Evolutionary conservation across 2,797 vertebrate genomes (phyloP).

Genomic region (Peromyscus nudipes): DNA sequence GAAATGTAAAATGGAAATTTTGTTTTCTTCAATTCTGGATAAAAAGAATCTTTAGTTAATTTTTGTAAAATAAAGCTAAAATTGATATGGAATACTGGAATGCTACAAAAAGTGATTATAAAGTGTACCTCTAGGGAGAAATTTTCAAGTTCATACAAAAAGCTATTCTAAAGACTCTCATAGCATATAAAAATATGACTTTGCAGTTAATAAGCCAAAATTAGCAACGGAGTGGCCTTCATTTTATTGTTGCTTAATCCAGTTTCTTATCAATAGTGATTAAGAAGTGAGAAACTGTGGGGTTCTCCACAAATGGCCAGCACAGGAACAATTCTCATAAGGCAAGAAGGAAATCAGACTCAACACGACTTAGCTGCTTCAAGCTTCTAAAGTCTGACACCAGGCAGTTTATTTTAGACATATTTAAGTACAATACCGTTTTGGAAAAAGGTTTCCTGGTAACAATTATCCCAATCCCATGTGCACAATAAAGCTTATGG

Average conservation of each 20-base stretch:
- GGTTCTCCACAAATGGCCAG: not conserved
- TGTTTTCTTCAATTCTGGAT: slow-evolving; percentile 50
- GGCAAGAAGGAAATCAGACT: not conserved
- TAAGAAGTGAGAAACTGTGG: not conserved
- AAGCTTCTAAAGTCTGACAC: not conserved
- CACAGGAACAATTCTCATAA: not conserved
- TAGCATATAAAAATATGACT: slow-evolving; percentile 31
- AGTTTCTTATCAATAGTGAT: slow-evolving; percentile 29
- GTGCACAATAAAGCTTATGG: not conserved
- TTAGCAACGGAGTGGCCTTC: slow-evolving; percentile 25
- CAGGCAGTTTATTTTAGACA: not conserved
- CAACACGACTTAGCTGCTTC: not conserved
- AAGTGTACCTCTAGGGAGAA: slow-evolving; percentile 21
- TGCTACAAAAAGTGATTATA: slow-evolving; percentile 27
- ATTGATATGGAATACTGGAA: slow-evolving; percentile 23
- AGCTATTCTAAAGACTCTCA: not conserved
- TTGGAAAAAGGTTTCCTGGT: not conserved
- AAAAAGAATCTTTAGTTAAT: slow-evolving; percentile 47
- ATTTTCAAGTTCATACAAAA: slow-evolving; percentile 64
- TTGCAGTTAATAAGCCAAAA: slow-evolving; percentile 48
- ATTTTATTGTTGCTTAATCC: slow-evolving; percentile 40
- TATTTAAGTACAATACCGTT: not conserved
- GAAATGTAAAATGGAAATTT: slow-evolving; percentile 54
- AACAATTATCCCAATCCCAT: not conserved
- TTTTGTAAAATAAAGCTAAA: slow-evolving; percentile 39